phyloP scores from a whole-genome alignment of 2,888 invertebrate species.

The Drosophila flavopinicola region DNA sequence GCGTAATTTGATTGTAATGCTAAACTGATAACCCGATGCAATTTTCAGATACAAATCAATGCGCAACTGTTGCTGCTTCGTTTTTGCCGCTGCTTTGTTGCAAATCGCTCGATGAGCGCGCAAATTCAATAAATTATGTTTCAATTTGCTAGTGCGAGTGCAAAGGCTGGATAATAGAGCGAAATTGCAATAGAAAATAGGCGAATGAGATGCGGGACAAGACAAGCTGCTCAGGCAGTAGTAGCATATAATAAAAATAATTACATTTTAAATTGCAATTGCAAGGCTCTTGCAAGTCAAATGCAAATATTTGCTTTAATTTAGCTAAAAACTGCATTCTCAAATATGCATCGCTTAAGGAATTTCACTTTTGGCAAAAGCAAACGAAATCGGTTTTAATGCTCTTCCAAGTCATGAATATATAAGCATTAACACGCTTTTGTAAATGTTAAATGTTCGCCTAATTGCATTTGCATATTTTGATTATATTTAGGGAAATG shows the following conservation, averaged over 20 bases:
- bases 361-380: slow-evolving; percentile 23
- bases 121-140: slow-evolving; percentile 71
- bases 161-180: slow-evolving; percentile 1
- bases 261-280: slow-evolving; percentile 18
- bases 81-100: slow-evolving; percentile 2
- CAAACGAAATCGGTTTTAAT: slow-evolving; percentile 20
- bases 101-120: slow-evolving; percentile 36
- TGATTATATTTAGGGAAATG: slow-evolving; percentile 72
- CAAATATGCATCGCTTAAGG: slow-evolving; percentile 20
- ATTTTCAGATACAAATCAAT: slow-evolving; percentile 56
- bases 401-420: slow-evolving; percentile 26
- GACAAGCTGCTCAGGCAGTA: neutral
- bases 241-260: slow-evolving; percentile 5
- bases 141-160: slow-evolving; percentile 44
- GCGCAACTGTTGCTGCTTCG: slow-evolving; percentile 55
- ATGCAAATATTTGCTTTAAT: slow-evolving; percentile 30
- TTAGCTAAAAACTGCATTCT: slow-evolving; percentile 29
- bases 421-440: slow-evolving; percentile 45
- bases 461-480: slow-evolving; percentile 78
- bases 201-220: neutral
- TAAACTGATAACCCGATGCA: slow-evolving; percentile 49
- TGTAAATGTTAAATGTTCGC: slow-evolving; percentile 46
- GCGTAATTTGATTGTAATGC: slow-evolving; percentile 47
- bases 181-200: slow-evolving; percentile 25
- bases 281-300: slow-evolving; percentile 15